Conservation (phyloP, 2,797 vertebrate genomes). For the Percopsis omiscomaycus region DNA sequence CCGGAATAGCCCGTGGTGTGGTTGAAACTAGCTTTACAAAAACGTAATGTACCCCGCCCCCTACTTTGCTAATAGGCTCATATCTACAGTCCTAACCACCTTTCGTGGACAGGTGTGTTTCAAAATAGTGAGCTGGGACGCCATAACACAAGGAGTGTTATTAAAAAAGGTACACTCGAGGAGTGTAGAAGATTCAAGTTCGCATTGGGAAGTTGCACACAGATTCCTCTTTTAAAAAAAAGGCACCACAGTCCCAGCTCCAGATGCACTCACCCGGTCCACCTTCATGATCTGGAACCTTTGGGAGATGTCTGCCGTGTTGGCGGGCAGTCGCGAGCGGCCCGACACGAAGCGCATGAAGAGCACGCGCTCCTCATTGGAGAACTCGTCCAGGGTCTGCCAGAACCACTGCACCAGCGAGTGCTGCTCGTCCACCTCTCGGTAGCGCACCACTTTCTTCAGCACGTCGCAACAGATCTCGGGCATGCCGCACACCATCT, state of each 20-base stretch:
- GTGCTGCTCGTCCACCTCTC: conserved; percentile 83
- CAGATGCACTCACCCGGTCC: conserved; percentile 74
- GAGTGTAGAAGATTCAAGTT: no score
- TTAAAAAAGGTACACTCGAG: no score
- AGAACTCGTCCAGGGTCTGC: conserved; percentile 84
- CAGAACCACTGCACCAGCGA: conserved; percentile 83
- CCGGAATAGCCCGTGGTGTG: no score
- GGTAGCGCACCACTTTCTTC: conserved; percentile 84
- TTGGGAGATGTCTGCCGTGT: conserved; percentile 84
- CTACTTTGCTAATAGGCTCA: no score
- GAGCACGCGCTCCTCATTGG: conserved; percentile 84
- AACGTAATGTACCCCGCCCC: no score
- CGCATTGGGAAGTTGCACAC: not conserved
- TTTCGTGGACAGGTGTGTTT: no score
- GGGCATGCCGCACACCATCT: conserved; percentile 84
- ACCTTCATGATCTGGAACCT: conserved; percentile 87
- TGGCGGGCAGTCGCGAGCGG: conserved; percentile 81
- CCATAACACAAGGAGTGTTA: no score
- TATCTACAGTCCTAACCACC: no score
- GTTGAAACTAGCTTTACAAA: no score
- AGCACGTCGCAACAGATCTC: conserved; percentile 84
- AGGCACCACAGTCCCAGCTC: not conserved
- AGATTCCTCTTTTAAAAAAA: not conserved
- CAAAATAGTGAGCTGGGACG: no score
- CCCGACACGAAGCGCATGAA: conserved; percentile 86